A percentile compares a stretch with the other conserved stretches of the same genome.
phyloP scores from a whole-genome alignment of 2,113 vertebrate species.

The Cathartes aura region DNA sequence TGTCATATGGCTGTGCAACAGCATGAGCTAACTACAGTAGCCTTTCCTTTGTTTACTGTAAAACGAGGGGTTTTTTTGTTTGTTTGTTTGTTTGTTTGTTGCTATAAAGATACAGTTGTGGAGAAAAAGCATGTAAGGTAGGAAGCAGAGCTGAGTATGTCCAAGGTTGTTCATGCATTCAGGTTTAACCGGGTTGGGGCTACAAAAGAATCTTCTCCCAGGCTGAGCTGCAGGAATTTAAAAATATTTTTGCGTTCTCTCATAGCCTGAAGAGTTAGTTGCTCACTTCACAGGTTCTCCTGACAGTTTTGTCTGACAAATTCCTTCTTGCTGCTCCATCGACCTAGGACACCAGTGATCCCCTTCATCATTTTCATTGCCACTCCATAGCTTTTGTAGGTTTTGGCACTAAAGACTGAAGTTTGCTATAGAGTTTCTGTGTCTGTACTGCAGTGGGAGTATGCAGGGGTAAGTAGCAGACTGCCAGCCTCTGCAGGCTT shows the following conservation, averaged over 20 bases:
- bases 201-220: neutral
- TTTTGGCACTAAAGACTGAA: neutral
- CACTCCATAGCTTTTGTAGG: neutral
- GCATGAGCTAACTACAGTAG: neutral
- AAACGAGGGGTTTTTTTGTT: neutral
- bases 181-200: neutral
- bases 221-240: neutral
- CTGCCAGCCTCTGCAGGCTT: neutral
- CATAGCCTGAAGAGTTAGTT: neutral
- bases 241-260: neutral
- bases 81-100: neutral
- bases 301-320: neutral
- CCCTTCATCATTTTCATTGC: neutral
- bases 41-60: neutral
- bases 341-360: neutral
- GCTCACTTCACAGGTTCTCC: neutral
- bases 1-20: neutral
- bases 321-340: neutral
- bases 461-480: neutral
- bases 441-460: neutral
- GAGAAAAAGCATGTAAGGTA: neutral
- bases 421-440: neutral
- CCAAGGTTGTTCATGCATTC: neutral
- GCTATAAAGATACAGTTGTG: neutral
- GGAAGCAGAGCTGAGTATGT: neutral